A percentile compares a stretch with the other conserved stretches of the same genome.
phyloP scores from a whole-genome alignment of 2,888 invertebrate genomes.

The Zelleria hepariella region DNA sequence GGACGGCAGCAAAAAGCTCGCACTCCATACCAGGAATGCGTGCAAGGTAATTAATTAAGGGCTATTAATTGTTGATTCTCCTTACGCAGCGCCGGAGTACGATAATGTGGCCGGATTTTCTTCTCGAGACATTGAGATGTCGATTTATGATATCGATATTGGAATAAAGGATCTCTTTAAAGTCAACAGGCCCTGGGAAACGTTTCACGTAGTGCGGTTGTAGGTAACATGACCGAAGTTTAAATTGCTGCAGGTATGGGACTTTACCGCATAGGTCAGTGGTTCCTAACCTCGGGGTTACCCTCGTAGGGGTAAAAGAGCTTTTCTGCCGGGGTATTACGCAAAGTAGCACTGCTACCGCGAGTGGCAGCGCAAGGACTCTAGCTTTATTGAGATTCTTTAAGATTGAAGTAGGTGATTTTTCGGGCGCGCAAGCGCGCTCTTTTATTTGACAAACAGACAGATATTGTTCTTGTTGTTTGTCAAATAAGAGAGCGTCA shows the following conservation, averaged over 20 bases:
- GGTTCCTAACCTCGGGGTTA: neutral
- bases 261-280: neutral
- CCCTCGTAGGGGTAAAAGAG: too few species aligned
- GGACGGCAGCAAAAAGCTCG: conserved; percentile 9
- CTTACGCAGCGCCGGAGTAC: conserved; percentile 18
- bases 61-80: conserved; percentile 47
- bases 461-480: too few species aligned
- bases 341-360: too few species aligned
- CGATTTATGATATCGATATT: conserved; percentile 20
- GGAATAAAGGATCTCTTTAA: conserved; percentile 7
- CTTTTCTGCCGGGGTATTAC: too few species aligned
- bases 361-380: too few species aligned
- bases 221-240: neutral
- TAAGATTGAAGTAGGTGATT: too few species aligned
- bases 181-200: neutral
- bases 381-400: too few species aligned
- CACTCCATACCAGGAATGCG: conserved; percentile 26
- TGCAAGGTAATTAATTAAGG: conserved; percentile 52
- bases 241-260: neutral
- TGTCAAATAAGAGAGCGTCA: too few species aligned
- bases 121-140: conserved; percentile 17
- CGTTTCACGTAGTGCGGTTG: neutral
- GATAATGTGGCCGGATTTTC: conserved; percentile 10
- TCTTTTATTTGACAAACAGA: too few species aligned
- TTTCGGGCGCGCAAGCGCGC: too few species aligned